These are phyloP conservation scores for Nyctibius bracteatus DNA, from an alignment of 2,113 vertebrate genomes.

Conservation along the genomic window DNA sequence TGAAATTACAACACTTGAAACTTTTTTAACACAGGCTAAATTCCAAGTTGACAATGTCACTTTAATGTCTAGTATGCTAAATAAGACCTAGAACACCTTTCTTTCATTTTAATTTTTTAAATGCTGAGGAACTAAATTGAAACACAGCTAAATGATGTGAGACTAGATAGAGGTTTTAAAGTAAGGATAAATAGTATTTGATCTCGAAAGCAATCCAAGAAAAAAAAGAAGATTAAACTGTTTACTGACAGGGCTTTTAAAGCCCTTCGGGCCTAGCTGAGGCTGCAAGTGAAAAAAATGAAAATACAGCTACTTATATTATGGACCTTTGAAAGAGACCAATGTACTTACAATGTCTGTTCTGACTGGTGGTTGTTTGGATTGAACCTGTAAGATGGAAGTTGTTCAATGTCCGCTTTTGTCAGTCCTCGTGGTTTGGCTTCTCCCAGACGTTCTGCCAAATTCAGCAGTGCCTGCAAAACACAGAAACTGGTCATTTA, in stretches of 20 bases:
- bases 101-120: neutral
- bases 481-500: neutral
- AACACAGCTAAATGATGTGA: neutral
- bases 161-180: neutral
- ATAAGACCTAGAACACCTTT: neutral
- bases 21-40: neutral
- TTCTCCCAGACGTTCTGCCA: constrained; percentile 94
- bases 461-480: constrained; percentile 89
- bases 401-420: constrained; percentile 96
- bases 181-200: neutral
- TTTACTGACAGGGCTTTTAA: neutral
- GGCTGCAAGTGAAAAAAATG: neutral
- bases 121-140: neutral
- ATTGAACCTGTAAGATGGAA: constrained; percentile 97
- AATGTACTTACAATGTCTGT: constrained; percentile 89
- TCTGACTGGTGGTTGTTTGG: constrained; percentile 98
- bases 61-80: neutral
- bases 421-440: constrained; percentile 94
- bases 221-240: neutral
- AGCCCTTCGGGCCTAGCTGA: neutral
- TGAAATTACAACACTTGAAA: neutral
- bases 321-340: neutral
- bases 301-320: neutral
- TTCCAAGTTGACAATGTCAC: neutral
- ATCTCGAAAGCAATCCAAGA: neutral